Base-by-base conservation (phyloP, 2,888 invertebrate genomes). In the Cheilosia variabilis region DNA sequence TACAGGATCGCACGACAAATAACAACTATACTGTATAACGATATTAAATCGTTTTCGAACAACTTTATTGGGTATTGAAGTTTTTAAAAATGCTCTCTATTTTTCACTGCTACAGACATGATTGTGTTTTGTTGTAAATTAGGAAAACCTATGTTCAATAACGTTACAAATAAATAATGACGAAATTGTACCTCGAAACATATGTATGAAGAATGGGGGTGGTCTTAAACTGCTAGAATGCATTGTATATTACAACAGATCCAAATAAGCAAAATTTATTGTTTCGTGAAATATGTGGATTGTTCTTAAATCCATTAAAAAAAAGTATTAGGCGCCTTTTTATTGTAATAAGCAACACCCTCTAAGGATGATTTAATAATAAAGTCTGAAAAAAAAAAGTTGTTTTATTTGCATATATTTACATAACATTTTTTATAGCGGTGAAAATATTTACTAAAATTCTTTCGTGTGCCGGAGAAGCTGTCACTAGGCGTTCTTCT, bases 321-420 rank as follows among this genome's bases (percentile, higher is more conserved):
- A 31, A 31, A 77, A 83, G 71, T 86, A 76, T 77, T 86, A 86
- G 81, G 62, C 81, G 86, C 80, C 86, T 86, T 86, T 71, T 71
- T 86, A 86, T 86, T 86, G 86, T 86, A 86, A 72, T 81, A 86
- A 86, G 81, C 81, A 86, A 83, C 53, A 76, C 80, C 86, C 86
- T 86, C 77, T 86, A 86, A 86, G 86, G 86, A 86, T 81, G 76
- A 86, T 86, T 86, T 86, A 86, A 86, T 86, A 86, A 86, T 86
- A 86, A 86, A 86, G 86, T 86, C 86, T 86, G 86, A 86, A 86
- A 84, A 78, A 60, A 57, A 31, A 37, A 15, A 3, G 1, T 31
- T 31, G 15, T 78, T 83, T 72, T 55, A 19, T 10, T 19, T 22
- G 19, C 3, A 9, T 47, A 2, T 43, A n/a, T n/a, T n/a, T n/a